Evolutionary conservation across 2,797 vertebrate species (phyloP).

Genomic region (Falco cherrug): DNA sequence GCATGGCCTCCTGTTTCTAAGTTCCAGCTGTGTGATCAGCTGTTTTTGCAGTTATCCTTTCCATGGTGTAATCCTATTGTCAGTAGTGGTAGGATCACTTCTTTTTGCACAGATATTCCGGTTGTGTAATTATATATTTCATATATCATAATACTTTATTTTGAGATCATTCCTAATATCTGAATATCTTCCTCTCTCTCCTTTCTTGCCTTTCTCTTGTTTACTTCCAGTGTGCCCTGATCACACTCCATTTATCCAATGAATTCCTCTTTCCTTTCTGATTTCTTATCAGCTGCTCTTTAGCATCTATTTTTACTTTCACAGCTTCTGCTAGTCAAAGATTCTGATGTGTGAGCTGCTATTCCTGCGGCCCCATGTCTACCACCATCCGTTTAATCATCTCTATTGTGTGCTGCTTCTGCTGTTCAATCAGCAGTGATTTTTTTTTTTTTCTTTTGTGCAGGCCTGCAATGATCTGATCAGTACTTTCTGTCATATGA

Average conservation of each 20-base stretch:
- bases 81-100: not conserved
- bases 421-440: constrained; percentile 38
- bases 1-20: not conserved
- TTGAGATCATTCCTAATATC: not conserved
- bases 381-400: constrained; percentile 52
- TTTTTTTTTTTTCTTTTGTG: constrained; percentile 1
- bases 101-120: not conserved
- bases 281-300: constrained; percentile 57
- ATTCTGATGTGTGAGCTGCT: constrained; percentile 43
- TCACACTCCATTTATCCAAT: not conserved
- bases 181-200: not conserved
- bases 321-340: constrained; percentile 34
- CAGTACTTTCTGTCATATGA: constrained; percentile 26
- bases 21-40: constrained; percentile 44
- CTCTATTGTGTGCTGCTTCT: constrained; percentile 45
- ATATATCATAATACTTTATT: not conserved
- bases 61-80: not conserved
- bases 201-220: not conserved
- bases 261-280: not conserved
- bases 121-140: constrained; percentile 20
- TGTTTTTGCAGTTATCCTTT: not conserved
- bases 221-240: constrained; percentile 1
- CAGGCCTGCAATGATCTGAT: constrained; percentile 36
- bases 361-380: constrained; percentile 44
- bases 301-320: constrained; percentile 57